phyloP scores from a whole-genome alignment of 2,888 invertebrate genomes.

The Hyposoter dolosus region DNA sequence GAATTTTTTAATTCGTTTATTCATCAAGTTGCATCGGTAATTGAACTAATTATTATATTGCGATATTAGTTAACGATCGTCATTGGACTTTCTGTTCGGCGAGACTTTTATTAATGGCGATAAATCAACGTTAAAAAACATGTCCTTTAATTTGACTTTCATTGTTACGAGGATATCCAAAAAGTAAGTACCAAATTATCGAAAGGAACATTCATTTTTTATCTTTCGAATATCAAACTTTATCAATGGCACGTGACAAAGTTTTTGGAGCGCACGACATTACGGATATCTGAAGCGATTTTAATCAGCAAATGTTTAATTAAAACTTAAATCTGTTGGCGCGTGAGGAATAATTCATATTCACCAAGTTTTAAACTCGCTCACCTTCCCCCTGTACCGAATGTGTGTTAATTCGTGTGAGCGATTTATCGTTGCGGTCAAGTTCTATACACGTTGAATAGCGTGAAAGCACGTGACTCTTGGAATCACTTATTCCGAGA shows the following conservation, averaged over 20 bases:
- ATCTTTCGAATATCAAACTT: background rate
- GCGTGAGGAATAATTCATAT: conserved; percentile 52
- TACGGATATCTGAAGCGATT: background rate
- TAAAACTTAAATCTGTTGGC: conserved; percentile 40
- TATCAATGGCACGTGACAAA: background rate
- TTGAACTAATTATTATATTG: background rate
- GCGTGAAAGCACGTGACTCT: background rate
- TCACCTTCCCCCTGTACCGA: conserved; percentile 48
- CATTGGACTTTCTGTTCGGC: conserved; percentile 38
- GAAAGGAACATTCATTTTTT: background rate
- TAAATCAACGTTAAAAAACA: conserved; percentile 40
- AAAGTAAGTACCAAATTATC: conserved; percentile 73
- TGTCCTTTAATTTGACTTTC: conserved; percentile 64
- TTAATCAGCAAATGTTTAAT: conserved; percentile 37
- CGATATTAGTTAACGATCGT: background rate
- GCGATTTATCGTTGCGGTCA: background rate
- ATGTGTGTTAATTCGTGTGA: conserved; percentile 27
- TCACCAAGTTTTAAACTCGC: conserved; percentile 46
- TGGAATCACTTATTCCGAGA: background rate
- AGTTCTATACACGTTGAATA: conserved; percentile 13
- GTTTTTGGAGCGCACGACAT: background rate
- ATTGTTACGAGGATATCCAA: conserved; percentile 74
- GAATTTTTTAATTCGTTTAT: background rate
- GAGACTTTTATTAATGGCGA: conserved; percentile 23
- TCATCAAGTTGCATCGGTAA: background rate